These are phyloP conservation scores for Drosophila bocqueti DNA, from an alignment of 1,140 invertebrate species.

Conservation along the genomic window DNA sequence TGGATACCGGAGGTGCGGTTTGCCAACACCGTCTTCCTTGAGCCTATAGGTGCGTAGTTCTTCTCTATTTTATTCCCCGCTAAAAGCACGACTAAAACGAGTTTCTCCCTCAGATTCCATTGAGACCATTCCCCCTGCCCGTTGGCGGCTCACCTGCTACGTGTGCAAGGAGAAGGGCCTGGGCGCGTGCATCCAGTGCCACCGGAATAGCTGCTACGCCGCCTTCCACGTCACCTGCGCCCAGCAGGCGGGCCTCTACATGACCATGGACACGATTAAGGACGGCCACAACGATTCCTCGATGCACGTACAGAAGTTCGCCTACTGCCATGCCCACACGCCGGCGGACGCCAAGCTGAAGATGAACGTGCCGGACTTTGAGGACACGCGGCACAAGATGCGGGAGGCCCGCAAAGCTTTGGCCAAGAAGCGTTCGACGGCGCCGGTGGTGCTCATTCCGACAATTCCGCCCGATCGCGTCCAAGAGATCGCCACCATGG, in stretches of 20 bases:
- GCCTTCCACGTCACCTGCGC: slow-evolving; percentile 99
- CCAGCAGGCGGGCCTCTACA: slow-evolving; percentile 96
- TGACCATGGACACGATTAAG: slow-evolving; percentile 97
- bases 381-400: slow-evolving; percentile 87
- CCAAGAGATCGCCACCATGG: slow-evolving; percentile 92
- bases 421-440: slow-evolving; percentile 93
- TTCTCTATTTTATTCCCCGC: neutral
- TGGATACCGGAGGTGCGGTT: slow-evolving; percentile 99
- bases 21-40: slow-evolving; percentile 98
- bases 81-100: neutral
- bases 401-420: slow-evolving; percentile 90
- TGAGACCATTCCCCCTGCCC: slow-evolving; percentile 96
- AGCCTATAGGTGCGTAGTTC: slow-evolving; percentile 91
- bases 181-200: slow-evolving; percentile 99
- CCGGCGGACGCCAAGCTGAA: slow-evolving; percentile 89
- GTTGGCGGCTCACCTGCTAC: slow-evolving; percentile 98
- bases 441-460: slow-evolving; percentile 96
- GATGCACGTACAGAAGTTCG: slow-evolving; percentile 96
- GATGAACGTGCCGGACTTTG: slow-evolving; percentile 74
- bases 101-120: slow-evolving; percentile 90
- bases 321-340: slow-evolving; percentile 97
- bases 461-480: slow-evolving; percentile 96
- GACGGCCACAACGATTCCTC: slow-evolving; percentile 89
- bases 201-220: slow-evolving; percentile 97
- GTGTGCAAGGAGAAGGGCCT: slow-evolving; percentile 97